These are phyloP conservation scores for Eulemur rubriventer DNA, from an alignment of 2,797 vertebrate genomes.

Conservation along the genomic window DNA sequence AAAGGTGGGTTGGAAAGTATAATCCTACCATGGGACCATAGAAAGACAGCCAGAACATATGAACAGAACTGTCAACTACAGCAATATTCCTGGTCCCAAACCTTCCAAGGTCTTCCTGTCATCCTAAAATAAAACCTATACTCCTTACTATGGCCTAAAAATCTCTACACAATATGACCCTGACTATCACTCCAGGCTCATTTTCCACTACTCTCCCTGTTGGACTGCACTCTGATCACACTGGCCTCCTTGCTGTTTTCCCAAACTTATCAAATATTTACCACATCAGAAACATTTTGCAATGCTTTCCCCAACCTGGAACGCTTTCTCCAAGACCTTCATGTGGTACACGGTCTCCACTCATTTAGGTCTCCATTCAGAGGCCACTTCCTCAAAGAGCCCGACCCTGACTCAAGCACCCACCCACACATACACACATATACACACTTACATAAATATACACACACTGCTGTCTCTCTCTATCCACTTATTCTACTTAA, in stretches of 20 bases:
- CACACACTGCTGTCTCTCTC: neutral
- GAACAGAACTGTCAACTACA: neutral
- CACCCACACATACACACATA: neutral
- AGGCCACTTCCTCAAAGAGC: neutral
- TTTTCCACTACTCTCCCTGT: neutral
- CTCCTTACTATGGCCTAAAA: neutral
- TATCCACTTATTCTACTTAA: neutral
- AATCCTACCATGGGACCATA: neutral
- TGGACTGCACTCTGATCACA: neutral
- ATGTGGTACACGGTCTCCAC: neutral
- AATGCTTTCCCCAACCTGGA: neutral
- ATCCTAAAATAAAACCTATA: neutral
- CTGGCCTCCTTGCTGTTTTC: neutral
- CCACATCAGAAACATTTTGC: neutral
- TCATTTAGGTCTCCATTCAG: neutral
- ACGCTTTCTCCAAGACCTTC: neutral
- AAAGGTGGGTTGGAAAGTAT: neutral
- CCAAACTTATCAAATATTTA: neutral
- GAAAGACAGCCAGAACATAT: neutral
- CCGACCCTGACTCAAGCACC: neutral
- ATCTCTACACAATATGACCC: neutral
- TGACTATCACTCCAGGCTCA: neutral
- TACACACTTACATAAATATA: neutral
- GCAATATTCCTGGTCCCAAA: neutral
- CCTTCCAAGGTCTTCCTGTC: neutral